Conservation (phyloP, 2,113 vertebrate species). For the Saimiri boliviensis region DNA sequence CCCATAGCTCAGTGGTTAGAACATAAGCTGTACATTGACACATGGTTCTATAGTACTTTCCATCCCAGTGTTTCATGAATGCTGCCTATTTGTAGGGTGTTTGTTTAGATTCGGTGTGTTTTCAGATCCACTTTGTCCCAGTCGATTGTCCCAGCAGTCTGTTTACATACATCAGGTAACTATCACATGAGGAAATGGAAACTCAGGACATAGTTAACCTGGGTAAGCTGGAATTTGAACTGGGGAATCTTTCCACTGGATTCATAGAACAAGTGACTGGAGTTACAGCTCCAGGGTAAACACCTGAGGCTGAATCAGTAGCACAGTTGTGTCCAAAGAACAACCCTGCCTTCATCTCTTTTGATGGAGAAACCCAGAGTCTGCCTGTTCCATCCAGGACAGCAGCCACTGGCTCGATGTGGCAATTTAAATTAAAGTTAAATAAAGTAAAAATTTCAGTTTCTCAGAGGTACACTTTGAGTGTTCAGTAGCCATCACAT, state of each 20-base stretch:
- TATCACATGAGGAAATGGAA: background rate
- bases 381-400: background rate
- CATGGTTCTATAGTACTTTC: background rate
- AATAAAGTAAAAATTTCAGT: background rate
- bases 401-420: background rate
- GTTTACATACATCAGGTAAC: background rate
- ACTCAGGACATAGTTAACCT: background rate
- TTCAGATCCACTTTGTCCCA: background rate
- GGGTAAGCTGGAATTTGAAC: background rate
- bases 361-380: background rate
- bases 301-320: background rate
- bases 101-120: background rate
- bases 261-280: background rate
- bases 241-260: background rate
- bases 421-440: background rate
- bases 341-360: accelerated
- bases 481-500: background rate
- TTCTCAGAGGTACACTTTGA: background rate
- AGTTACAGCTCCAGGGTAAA: background rate
- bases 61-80: background rate
- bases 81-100: background rate
- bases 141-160: background rate
- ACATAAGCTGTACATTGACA: background rate
- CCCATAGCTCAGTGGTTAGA: background rate
- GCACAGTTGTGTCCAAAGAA: background rate